Conservation (phyloP, 2,888 invertebrate species). For the Acronicta psi region DNA sequence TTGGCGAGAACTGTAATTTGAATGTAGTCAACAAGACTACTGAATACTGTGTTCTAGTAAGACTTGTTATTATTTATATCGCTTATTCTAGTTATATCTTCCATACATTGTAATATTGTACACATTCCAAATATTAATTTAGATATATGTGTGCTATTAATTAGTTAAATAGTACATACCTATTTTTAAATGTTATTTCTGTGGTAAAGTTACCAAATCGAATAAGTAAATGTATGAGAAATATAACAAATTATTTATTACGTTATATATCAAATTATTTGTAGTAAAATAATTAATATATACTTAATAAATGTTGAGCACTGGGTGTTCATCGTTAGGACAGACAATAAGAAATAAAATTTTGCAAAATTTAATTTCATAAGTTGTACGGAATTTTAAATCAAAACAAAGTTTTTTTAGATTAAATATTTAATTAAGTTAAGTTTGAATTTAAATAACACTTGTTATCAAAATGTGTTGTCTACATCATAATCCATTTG, state of each 20-base stretch:
- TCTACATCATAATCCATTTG: slow-evolving; percentile 56
- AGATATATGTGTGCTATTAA: slow-evolving; percentile 14
- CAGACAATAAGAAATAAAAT: slow-evolving; percentile 71
- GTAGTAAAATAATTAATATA: slow-evolving; percentile 56
- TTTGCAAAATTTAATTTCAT: slow-evolving; percentile 61
- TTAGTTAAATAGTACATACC: slow-evolving; percentile 21
- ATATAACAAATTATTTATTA: slow-evolving; percentile 43
- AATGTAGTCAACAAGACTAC: slow-evolving; percentile 14
- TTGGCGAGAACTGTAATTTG: too few relatives aligned
- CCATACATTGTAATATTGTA: slow-evolving; percentile 32
- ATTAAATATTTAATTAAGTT: slow-evolving; percentile 39
- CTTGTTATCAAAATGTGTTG: slow-evolving; percentile 46
- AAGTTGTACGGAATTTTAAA: slow-evolving; percentile 47
- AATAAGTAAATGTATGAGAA: slow-evolving; percentile 50
- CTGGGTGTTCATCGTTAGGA: slow-evolving; percentile 67
- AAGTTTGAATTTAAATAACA: slow-evolving; percentile 35
- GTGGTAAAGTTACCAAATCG: slow-evolving; percentile 46
- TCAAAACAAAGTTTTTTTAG: slow-evolving; percentile 47
- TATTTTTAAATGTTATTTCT: slow-evolving; percentile 47
- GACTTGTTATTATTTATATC: slow-evolving; percentile 38
- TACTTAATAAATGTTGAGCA: slow-evolving; percentile 63
- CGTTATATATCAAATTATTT: slow-evolving; percentile 48
- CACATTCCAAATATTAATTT: slow-evolving; percentile 51
- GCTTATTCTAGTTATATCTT: slow-evolving; percentile 41
- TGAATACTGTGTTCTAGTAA: slow-evolving; percentile 44